These are phyloP conservation scores for Drosophila paramelanica DNA, from an alignment of 2,888 invertebrate genomes.

Conservation along the genomic window DNA sequence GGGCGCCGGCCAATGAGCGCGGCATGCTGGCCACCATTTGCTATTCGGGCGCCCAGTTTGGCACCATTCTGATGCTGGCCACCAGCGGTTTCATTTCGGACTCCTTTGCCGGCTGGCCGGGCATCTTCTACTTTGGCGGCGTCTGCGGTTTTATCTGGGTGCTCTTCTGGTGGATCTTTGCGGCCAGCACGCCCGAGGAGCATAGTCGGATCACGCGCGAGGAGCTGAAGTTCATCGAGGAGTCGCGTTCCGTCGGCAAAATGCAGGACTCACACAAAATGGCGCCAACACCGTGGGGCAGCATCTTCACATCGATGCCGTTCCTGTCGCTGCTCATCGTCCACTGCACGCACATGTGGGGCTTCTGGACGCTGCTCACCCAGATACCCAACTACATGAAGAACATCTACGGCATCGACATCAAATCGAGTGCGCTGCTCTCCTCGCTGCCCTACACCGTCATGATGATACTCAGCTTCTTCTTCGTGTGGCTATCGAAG, in stretches of 20 bases:
- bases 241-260: slow-evolving; percentile 85
- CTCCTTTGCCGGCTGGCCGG: slow-evolving; percentile 90
- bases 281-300: slow-evolving; percentile 89
- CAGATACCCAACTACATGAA: slow-evolving; percentile 93
- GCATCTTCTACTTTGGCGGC: slow-evolving; percentile 91
- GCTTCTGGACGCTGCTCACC: slow-evolving; percentile 93
- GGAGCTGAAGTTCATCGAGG: slow-evolving; percentile 89
- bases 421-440: slow-evolving; percentile 89
- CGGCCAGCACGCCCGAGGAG: slow-evolving; percentile 88
- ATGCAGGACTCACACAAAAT: slow-evolving; percentile 62
- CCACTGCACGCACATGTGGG: slow-evolving; percentile 91
- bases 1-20: slow-evolving; percentile 90
- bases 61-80: slow-evolving; percentile 91
- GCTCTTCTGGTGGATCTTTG: slow-evolving; percentile 87
- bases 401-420: slow-evolving; percentile 89
- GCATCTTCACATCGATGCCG: slow-evolving; percentile 90
- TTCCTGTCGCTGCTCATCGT: slow-evolving; percentile 91
- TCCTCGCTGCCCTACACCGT: slow-evolving; percentile 90
- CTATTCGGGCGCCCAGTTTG: slow-evolving; percentile 91
- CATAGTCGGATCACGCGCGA: slow-evolving; percentile 87
- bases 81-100: slow-evolving; percentile 90
- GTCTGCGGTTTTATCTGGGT: slow-evolving; percentile 88
- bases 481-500: slow-evolving; percentile 90
- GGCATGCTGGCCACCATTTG: slow-evolving; percentile 88
- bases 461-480: slow-evolving; percentile 90